phyloP scores from a whole-genome alignment of 2,797 vertebrate species.

The Anguilla anguilla region DNA sequence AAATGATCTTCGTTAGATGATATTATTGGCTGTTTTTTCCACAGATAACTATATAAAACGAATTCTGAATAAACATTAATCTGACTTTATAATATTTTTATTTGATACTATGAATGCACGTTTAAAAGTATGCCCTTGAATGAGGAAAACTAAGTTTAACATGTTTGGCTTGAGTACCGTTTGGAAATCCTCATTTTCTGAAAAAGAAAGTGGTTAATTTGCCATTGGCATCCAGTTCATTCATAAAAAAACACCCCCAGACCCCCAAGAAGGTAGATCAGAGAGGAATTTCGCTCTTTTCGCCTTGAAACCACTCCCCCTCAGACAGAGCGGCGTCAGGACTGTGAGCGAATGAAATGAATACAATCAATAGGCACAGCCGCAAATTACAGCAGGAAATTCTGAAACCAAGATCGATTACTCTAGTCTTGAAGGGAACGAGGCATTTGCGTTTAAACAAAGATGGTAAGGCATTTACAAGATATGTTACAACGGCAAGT shows the following conservation, averaged over 20 bases:
- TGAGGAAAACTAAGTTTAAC: not conserved
- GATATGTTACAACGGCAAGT: not conserved
- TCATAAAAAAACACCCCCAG: conserved; percentile 68
- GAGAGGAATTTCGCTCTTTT: conserved; percentile 42
- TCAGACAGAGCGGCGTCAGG: conserved; percentile 81
- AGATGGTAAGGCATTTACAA: not conserved
- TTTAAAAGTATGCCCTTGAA: not conserved
- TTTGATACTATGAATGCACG: not conserved
- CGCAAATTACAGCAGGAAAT: conserved; percentile 69
- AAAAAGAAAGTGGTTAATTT: conserved; percentile 61
- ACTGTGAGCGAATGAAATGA: conserved; percentile 66
- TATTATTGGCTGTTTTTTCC: not conserved
- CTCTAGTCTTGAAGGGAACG: conserved; percentile 39
- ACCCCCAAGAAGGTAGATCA: conserved; percentile 67
- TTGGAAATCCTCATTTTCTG: conserved; percentile 49
- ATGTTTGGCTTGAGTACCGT: conserved; percentile 35
- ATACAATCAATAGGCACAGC: conserved; percentile 67
- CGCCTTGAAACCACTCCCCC: conserved; percentile 64
- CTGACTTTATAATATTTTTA: not conserved
- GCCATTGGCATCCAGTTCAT: conserved; percentile 71
- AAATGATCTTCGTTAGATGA: not conserved
- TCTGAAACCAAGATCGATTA: conserved; percentile 66
- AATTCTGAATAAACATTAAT: not conserved
- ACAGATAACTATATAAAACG: not conserved
- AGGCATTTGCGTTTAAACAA: conserved; percentile 35